phyloP scores from a whole-genome alignment of 1,140 invertebrate species.

The Drosophila albomicans region DNA sequence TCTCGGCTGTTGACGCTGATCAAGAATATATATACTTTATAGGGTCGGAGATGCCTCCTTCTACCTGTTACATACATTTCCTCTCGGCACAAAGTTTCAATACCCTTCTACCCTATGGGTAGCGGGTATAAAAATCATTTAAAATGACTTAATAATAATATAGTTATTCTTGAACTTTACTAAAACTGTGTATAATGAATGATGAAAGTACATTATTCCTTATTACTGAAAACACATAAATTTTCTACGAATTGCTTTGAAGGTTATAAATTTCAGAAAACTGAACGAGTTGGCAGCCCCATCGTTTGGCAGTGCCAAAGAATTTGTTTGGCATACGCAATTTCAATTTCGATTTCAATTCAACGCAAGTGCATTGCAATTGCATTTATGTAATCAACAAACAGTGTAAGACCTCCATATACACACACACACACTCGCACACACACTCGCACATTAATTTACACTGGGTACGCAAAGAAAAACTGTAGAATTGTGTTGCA shows the following conservation, averaged over 20 bases:
- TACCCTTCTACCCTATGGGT: too few species aligned
- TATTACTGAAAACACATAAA: neutral
- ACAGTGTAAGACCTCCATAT: neutral
- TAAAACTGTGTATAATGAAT: too few species aligned
- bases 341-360: slow-evolving; percentile 63
- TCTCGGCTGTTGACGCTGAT: too few species aligned
- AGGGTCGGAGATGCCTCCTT: too few species aligned
- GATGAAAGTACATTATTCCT: neutral
- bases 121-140: too few species aligned
- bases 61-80: too few species aligned
- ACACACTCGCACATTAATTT: neutral
- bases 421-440: neutral
- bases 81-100: too few species aligned
- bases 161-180: too few species aligned
- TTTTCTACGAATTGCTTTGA: neutral
- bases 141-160: too few species aligned
- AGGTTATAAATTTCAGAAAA: slow-evolving; percentile 26
- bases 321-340: slow-evolving; percentile 38
- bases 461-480: slow-evolving; percentile 20
- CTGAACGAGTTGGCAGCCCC: neutral
- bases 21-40: too few species aligned
- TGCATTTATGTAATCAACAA: slow-evolving; percentile 77
- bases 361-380: slow-evolving; percentile 62
- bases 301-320: neutral
- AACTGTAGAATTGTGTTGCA: slow-evolving; percentile 54